A percentile compares a stretch with the other conserved stretches of the same genome.
Conservation (phyloP, 30 jellyfish, hydroid and myxozoan genomes). For the Morbakka virulenta region DNA sequence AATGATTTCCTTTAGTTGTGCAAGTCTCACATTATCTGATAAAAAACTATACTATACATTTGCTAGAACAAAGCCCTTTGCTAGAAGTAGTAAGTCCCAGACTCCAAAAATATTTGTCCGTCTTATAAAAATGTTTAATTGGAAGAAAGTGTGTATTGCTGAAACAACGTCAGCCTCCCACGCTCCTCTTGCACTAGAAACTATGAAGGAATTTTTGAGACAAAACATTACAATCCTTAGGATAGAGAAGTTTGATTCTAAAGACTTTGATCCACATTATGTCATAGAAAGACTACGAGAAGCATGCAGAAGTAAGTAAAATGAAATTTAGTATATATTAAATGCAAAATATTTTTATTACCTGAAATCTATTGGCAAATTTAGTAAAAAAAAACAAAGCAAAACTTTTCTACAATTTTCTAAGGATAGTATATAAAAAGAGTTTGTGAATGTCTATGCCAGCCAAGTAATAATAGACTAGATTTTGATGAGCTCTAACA, state of each 20-base stretch:
- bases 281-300: conserved; percentile 29
- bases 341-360: no score
- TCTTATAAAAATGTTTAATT: conserved; percentile 47
- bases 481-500: no score
- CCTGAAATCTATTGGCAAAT: no score
- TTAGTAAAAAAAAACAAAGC: no score
- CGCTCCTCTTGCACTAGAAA: conserved; percentile 61
- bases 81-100: conserved; percentile 63
- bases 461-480: no score
- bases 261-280: conserved; percentile 18
- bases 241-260: conserved; percentile 47
- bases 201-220: conserved; percentile 29
- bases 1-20: conserved; percentile 86
- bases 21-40: conserved; percentile 46
- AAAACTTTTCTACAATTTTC: no score
- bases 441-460: no score
- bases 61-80: conserved; percentile 77
- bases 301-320: conserved; percentile 75
- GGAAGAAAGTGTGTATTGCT: conserved; percentile 72
- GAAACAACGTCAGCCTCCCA: conserved; percentile 56
- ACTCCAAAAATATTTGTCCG: conserved; percentile 13
- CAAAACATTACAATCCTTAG: conserved; percentile 38
- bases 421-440: no score
- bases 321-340: no score
- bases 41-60: conserved; percentile 74